phyloP scores from a whole-genome alignment of 2,797 vertebrate species.

The Falco peregrinus region DNA sequence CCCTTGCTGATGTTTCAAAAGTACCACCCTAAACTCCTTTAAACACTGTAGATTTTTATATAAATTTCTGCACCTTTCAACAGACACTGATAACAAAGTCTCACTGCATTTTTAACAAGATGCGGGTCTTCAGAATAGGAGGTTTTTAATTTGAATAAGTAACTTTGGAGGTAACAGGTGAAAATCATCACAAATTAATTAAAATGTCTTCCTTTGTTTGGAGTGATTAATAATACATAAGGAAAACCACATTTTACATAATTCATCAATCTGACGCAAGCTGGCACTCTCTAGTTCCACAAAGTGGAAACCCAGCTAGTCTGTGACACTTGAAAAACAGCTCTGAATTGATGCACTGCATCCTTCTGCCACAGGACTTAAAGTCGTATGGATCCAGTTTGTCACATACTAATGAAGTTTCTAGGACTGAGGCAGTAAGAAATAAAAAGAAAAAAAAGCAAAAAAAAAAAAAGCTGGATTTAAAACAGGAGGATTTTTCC shows the following conservation, averaged over 20 bases:
- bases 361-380: slow-evolving; percentile 15
- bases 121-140: neutral
- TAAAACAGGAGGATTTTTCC: rapidly evolving
- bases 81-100: neutral
- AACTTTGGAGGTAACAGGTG: slow-evolving; percentile 62
- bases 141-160: slow-evolving; percentile 64
- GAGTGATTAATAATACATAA: slow-evolving; percentile 79
- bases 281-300: slow-evolving; percentile 54
- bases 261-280: slow-evolving; percentile 77
- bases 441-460: neutral
- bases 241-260: slow-evolving; percentile 77
- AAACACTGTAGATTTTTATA: neutral
- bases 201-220: slow-evolving; percentile 76
- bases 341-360: slow-evolving; percentile 22
- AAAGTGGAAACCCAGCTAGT: slow-evolving; percentile 51
- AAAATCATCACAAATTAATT: slow-evolving; percentile 79
- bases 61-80: neutral
- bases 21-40: neutral
- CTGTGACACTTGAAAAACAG: slow-evolving; percentile 65
- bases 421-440: neutral
- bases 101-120: slow-evolving; percentile 11
- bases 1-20: neutral
- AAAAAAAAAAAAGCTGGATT: neutral
- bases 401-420: slow-evolving; percentile 24
- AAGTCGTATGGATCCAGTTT: slow-evolving; percentile 7